Evolutionary conservation across 2,888 invertebrate species (phyloP), one percentile per base, ranked within the genome.

Genomic region (Ametastegia equiseti): DNA sequence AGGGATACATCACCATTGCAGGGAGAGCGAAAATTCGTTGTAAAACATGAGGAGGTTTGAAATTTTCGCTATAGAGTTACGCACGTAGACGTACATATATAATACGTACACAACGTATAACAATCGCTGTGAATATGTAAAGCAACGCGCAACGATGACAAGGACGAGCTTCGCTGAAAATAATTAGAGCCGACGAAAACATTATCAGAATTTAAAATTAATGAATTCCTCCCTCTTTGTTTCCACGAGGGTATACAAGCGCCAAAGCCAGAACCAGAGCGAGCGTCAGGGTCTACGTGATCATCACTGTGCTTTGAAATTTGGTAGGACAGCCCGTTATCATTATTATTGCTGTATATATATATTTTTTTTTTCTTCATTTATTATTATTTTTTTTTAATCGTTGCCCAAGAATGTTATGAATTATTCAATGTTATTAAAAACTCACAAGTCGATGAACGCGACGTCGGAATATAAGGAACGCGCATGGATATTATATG

Each of bases 141-240:
- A 71, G 23, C 19, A 47, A 47, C 11, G 30, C 30, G n/a, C n/a
- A n/a, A n/a, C n/a, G 45, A 71, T n/a, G 47, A 71, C 71, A 71
- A 45, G 30, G 71, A 42, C 15, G 45, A 42, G 23, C 11, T 39
- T 39, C 5, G 15, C 4, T 47, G 45, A 23, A 27, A 71, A 47
- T 47, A 45, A 45, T 71, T 47, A 71, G 30, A 75, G 9, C 36
- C 7, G 23, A 36, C 75, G 36, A 75, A 54, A 75, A 75, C 19
- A 42, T 30, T 57, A 57, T 42, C 45, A 63, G 57, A 78, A 57
- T 78, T 60, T 78, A 5, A 78, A 78, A 78, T 78, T 78, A 78
- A 78, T 78, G 60, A 63, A 78, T 78, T 78, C 78, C 78, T 78
- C 57, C 60, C 54, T 54, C 54, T 39, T 54, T 19, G 27, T 33